These are phyloP conservation scores for Urosaurus nigricauda DNA, from an alignment of 2,797 vertebrate genomes.

Conservation along the genomic window DNA sequence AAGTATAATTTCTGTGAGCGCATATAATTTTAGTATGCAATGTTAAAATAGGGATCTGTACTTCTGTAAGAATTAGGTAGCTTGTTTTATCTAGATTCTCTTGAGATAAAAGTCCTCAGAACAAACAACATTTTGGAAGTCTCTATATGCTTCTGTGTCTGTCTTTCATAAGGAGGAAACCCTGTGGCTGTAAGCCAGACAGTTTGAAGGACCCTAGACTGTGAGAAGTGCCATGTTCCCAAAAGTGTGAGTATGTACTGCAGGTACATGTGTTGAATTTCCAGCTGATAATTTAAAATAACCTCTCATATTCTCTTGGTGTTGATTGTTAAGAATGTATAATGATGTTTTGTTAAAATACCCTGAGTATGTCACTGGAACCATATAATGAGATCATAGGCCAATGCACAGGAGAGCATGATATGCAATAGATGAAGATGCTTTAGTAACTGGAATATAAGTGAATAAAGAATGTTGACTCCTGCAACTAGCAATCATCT, in stretches of 20 bases:
- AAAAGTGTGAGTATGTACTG: background rate
- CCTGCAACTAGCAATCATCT: conserved; percentile 20
- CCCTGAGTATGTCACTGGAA: background rate
- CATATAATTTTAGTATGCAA: background rate
- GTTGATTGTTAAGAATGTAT: background rate
- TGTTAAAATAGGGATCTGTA: background rate
- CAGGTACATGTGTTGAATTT: too few relatives aligned
- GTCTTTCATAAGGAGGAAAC: background rate
- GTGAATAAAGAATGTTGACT: background rate
- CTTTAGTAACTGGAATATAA: conserved; percentile 19
- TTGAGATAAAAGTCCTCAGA: background rate
- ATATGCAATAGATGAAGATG: background rate
- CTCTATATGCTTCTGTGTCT: background rate
- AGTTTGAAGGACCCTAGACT: background rate
- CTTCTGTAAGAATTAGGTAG: background rate
- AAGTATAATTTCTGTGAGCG: background rate
- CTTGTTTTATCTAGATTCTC: background rate
- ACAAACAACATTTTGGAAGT: background rate
- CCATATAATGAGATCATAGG: background rate
- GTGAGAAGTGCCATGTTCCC: background rate
- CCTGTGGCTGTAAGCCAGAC: background rate
- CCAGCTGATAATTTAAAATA: background rate
- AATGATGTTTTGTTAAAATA: background rate
- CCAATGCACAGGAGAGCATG: background rate
- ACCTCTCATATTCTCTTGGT: background rate